phyloP scores from a whole-genome alignment of 2,797 vertebrate genomes.

The Emydoidea blandingii region DNA sequence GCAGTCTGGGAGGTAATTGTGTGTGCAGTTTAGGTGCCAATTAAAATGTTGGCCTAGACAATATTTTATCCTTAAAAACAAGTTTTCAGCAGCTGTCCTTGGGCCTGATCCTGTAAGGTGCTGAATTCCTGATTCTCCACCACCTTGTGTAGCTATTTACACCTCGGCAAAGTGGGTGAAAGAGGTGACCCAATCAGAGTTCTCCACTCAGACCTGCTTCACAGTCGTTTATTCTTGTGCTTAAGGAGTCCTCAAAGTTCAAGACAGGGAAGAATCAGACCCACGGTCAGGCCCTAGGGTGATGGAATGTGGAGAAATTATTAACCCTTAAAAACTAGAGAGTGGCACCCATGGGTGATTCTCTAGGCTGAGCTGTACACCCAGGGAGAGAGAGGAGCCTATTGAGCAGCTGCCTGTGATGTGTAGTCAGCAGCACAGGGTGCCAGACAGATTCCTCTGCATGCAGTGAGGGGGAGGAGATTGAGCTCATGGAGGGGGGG shows the following conservation, averaged over 20 bases:
- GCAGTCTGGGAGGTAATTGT: neutral
- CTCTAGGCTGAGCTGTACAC: neutral
- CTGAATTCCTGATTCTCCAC: neutral
- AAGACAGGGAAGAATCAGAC: no score
- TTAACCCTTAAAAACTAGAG: neutral
- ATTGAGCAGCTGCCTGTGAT: no score
- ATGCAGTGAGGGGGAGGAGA: neutral
- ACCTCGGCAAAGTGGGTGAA: neutral
- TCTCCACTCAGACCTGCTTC: neutral
- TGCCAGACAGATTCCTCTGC: neutral
- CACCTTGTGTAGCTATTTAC: neutral
- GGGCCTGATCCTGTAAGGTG: fast-evolving
- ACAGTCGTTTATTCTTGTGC: no score
- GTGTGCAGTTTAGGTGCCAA: neutral
- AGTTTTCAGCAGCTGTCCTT: neutral
- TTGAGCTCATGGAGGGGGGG: no score
- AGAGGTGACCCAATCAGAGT: neutral
- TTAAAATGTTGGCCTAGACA: neutral
- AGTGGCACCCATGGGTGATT: neutral
- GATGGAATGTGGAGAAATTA: neutral
- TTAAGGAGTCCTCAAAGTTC: no score
- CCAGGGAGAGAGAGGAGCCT: neutral
- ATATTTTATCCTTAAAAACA: neutral
- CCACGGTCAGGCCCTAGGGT: neutral
- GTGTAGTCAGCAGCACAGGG: neutral